Evolutionary conservation across 37 sponge, comb jelly and placozoan species (phyloP), one percentile per base, ranked within the genome.

Genomic region (Theonella swinhoei): DNA sequence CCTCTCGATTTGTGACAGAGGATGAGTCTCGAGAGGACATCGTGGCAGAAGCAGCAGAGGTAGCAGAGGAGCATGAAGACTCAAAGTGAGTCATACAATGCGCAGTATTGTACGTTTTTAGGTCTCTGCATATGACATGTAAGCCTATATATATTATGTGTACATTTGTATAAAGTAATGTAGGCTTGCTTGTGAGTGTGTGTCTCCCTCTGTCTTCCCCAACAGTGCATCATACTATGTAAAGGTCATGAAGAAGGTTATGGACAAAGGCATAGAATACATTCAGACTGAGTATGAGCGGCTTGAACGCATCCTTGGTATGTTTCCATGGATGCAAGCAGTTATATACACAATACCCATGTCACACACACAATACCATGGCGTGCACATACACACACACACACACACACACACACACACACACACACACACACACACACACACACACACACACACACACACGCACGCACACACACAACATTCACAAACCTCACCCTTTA

Each of bases 191-290:
- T 20, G 60, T 58, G 11, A 11, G n/a, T 47, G 11, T 47, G 11
- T 47, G 11, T 47, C 54, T 47, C 54, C 14, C 54, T 26, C 66
- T 65, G 14, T 32, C 77, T 29, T 33, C 17, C 22, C 26, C 62
- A 40, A 32, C 32, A 73, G 69, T 80, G 96, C 92, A 3, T 37
- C 39, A 0, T 94, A 86, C 84, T 98, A 98, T 81, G 85, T 93
- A 64, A 98, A 95, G 76, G 92, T 98, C 59, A 98, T 98, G 99
- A 91, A 94, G 87, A 98, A 95, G 86, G 69, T 95, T 24, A 66
- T 73, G 32, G 93, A 91, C 37, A 89, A 88, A 61, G 99, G 99
- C 59, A 75, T 31, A 30, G 94, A 91, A 38, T 95, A 82, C 54
- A 78, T 94, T 24, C 40, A 80, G 74, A 92, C 78, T 24, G 99